A percentile compares a stretch with the other conserved stretches of the same genome.
phyloP scores from a whole-genome alignment of 2,888 invertebrate species.

The Cryptus armator region DNA sequence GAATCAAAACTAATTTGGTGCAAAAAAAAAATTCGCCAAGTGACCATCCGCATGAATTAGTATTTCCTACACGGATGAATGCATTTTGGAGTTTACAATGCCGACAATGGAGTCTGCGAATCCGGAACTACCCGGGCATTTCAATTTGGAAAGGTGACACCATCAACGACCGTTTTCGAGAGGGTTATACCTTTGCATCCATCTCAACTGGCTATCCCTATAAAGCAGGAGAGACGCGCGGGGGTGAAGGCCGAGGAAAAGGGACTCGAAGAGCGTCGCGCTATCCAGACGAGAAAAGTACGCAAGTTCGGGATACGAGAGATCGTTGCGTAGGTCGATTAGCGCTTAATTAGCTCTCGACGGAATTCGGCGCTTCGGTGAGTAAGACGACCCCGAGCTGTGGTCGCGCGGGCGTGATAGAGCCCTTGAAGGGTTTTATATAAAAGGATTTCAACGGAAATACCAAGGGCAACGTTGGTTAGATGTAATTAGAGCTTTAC shows the following conservation, averaged over 20 bases:
- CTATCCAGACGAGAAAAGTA: not conserved
- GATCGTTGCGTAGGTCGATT: slow-evolving; percentile 52
- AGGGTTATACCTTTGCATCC: not conserved
- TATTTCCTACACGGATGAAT: slow-evolving; percentile 16
- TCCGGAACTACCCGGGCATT: slow-evolving; percentile 46
- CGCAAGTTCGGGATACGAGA: not conserved
- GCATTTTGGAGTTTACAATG: not conserved
- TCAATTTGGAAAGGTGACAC: slow-evolving; percentile 56
- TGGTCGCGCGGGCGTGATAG: slow-evolving; percentile 11
- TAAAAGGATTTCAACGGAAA: slow-evolving; percentile 55
- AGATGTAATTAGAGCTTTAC: slow-evolving; percentile 72
- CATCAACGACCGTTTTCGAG: slow-evolving; percentile 16
- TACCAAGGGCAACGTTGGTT: slow-evolving; percentile 55
- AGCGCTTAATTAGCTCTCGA: slow-evolving; percentile 60
- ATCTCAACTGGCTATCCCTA: not conserved
- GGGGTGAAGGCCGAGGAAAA: not conserved
- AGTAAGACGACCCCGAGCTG: slow-evolving; percentile 12
- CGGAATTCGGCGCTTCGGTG: slow-evolving; percentile 41
- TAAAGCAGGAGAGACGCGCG: not conserved
- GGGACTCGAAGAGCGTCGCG: slow-evolving; percentile 2
- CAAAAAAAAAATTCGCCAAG: not conserved
- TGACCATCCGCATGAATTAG: slow-evolving; percentile 3
- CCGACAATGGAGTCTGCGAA: slow-evolving; percentile 41
- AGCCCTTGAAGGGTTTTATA: slow-evolving; percentile 45
- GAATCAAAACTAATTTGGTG: not conserved